Conservation (phyloP, 2,113 vertebrate genomes). For the Thermophis baileyi region DNA sequence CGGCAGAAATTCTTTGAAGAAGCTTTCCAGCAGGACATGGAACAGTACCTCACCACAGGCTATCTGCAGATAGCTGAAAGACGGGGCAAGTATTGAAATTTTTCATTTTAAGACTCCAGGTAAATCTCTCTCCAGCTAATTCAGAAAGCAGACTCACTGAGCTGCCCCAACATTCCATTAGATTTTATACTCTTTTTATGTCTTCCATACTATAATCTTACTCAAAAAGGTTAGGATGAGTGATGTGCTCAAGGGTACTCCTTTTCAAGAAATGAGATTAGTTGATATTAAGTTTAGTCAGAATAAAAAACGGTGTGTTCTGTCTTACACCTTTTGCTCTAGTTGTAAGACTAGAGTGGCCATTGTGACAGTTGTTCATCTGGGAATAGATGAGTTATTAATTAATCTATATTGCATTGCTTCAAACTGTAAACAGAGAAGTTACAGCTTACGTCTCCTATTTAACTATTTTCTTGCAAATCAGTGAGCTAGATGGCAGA, state of each 20-base stretch:
- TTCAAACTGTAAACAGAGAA: background rate
- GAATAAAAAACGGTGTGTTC: background rate
- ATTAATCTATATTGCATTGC: background rate
- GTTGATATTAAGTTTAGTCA: background rate
- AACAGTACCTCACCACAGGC: slow-evolving; percentile 93
- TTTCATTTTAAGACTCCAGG: background rate
- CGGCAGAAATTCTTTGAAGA: slow-evolving; percentile 97
- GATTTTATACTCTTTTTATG: background rate
- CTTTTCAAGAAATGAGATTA: background rate
- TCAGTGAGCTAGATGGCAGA: background rate
- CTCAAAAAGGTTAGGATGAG: background rate
- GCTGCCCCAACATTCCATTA: background rate
- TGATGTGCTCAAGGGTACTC: background rate
- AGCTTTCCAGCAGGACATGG: slow-evolving; percentile 98
- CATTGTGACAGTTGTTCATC: background rate
- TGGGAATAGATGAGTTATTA: background rate
- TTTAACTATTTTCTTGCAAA: background rate
- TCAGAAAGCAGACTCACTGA: background rate
- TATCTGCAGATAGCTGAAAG: slow-evolving; percentile 93
- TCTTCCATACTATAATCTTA: background rate
- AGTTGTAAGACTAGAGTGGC: background rate
- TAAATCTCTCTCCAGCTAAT: background rate
- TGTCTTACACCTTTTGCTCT: background rate
- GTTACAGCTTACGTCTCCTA: background rate
- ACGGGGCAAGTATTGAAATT: slow-evolving; percentile 77